Percentiles rank a stretch among this genome's conserved stretches.
Evolutionary conservation across 2,797 vertebrate genomes (phyloP).

Genomic region (Borostomias antarcticus): DNA sequence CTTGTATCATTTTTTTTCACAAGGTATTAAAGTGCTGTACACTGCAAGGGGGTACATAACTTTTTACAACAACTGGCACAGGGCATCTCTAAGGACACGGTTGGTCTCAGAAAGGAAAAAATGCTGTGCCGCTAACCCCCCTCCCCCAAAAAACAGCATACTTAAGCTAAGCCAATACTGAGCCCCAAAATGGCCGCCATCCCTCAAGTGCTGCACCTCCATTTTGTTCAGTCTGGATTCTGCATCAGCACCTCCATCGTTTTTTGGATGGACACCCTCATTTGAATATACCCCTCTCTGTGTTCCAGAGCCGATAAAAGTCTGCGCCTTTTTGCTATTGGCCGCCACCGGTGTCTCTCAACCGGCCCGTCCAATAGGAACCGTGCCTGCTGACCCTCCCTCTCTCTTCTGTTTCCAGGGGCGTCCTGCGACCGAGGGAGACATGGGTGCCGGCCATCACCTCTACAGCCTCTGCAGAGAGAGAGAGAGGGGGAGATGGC

Average conservation of each 20-base stretch:
- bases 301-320: slow-evolving; percentile 68
- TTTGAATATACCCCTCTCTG: slow-evolving; percentile 65
- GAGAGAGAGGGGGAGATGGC: slow-evolving; percentile 33
- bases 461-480: slow-evolving; percentile 40
- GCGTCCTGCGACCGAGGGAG: slow-evolving; percentile 54
- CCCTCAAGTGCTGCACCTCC: slow-evolving; percentile 55
- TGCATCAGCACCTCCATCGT: slow-evolving; percentile 51
- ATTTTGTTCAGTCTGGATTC: slow-evolving; percentile 74
- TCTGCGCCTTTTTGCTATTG: slow-evolving; percentile 52
- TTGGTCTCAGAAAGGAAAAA: not conserved
- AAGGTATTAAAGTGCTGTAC: not conserved
- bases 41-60: not conserved
- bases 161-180: slow-evolving; percentile 54
- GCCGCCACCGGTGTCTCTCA: slow-evolving; percentile 46
- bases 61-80: not conserved
- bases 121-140: not conserved
- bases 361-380: slow-evolving; percentile 60
- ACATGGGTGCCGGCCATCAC: slow-evolving; percentile 60
- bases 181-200: slow-evolving; percentile 71
- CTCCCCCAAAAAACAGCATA: not conserved
- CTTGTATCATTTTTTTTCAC: no score
- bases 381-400: slow-evolving; percentile 24
- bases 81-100: not conserved
- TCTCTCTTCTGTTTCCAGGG: slow-evolving; percentile 59
- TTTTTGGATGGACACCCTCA: slow-evolving; percentile 63